These are phyloP conservation scores for Leptarthrus brevirostris DNA, from an alignment of 2,888 invertebrate genomes.

Conservation along the genomic window DNA sequence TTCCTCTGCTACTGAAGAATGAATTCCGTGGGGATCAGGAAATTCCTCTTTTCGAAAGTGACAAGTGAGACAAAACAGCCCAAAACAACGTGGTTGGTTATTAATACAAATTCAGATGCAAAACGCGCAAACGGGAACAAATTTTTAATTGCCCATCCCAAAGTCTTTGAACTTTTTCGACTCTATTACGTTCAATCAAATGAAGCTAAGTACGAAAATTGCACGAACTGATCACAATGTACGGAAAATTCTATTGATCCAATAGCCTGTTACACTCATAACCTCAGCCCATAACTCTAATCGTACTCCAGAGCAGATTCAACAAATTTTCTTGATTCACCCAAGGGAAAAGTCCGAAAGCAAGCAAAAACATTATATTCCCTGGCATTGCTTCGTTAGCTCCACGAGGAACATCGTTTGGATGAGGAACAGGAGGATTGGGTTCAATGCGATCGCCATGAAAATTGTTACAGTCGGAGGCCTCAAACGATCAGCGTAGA, in stretches of 20 bases:
- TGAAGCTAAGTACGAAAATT: too few relatives aligned
- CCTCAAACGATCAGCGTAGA: conserved; percentile 20
- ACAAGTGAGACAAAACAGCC: conserved; percentile 27
- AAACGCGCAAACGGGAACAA: too few relatives aligned
- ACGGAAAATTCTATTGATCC: too few relatives aligned
- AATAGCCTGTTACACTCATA: too few relatives aligned
- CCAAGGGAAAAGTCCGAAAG: too few relatives aligned
- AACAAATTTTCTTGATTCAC: conserved; percentile 16
- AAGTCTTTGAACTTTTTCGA: not conserved
- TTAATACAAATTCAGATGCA: not conserved
- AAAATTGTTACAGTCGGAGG: conserved; percentile 38
- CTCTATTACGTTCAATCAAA: too few relatives aligned
- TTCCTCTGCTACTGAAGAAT: conserved; percentile 16
- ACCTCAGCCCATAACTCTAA: too few relatives aligned
- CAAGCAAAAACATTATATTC: too few relatives aligned
- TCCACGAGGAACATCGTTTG: not conserved
- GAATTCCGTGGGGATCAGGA: conserved; percentile 20
- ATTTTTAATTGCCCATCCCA: not conserved
- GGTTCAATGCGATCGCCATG: conserved; percentile 19
- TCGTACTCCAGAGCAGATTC: too few relatives aligned
- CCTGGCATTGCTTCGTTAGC: conserved; percentile 14
- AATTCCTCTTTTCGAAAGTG: conserved; percentile 26
- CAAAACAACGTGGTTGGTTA: conserved; percentile 3
- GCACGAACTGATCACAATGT: too few relatives aligned
- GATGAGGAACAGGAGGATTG: conserved; percentile 20